These are phyloP conservation scores for Neolamprologus cancellatus DNA, from an alignment of 2,113 vertebrate genomes.

Conservation along the genomic window DNA sequence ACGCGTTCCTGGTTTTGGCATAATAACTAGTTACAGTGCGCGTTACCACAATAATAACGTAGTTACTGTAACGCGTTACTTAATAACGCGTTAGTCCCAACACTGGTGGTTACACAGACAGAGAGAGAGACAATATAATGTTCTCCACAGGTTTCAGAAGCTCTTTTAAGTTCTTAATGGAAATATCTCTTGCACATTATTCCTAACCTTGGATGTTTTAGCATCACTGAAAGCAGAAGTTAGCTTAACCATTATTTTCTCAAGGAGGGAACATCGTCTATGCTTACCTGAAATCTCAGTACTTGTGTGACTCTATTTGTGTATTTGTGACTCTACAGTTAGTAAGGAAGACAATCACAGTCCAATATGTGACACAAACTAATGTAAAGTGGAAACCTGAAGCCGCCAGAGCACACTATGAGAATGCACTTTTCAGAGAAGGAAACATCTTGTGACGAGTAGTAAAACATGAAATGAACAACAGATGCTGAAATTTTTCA, in stretches of 20 bases:
- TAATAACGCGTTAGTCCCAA: no score
- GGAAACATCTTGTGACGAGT: background rate
- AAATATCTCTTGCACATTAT: background rate
- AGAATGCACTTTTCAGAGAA: background rate
- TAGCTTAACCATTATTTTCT: accelerated
- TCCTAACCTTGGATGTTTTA: background rate
- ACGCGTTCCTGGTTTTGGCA: no score
- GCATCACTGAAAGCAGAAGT: background rate
- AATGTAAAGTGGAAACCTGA: background rate
- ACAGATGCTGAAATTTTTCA: background rate
- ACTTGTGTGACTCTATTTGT: background rate
- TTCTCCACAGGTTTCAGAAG: background rate
- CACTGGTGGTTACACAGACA: background rate
- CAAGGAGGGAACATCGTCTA: accelerated
- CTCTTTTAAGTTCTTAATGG: background rate
- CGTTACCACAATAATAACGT: no score
- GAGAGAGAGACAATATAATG: background rate
- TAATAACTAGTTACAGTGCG: no score
- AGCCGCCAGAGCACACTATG: background rate
- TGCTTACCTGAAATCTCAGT: background rate
- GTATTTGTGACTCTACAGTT: background rate
- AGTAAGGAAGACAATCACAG: background rate
- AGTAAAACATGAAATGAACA: background rate
- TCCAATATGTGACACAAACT: background rate
- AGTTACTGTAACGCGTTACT: no score